Evolutionary conservation across 2,113 vertebrate genomes (phyloP), one percentile per base, ranked within the genome.

Genomic region (Phalacrocorax aristotelis): DNA sequence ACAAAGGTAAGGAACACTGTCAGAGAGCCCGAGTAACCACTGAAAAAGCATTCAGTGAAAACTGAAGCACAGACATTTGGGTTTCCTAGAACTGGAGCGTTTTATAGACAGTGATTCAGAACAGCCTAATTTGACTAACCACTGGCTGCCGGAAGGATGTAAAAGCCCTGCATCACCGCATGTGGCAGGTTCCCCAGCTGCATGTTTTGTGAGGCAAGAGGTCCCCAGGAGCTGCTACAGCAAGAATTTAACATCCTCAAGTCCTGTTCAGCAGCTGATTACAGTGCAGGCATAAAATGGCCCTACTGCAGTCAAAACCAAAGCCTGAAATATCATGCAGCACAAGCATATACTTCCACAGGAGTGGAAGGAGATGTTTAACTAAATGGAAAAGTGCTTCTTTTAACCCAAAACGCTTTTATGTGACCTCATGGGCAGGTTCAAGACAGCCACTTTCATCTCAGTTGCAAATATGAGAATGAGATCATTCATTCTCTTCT

Each of bases 341-440:
- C 32, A 6, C 2, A 5, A 66, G 21, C 12, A 1, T 5, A 8
- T 1, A 9, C 12, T 15, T 69, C 34, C 44, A 9, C 0, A 58
- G 38, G 13, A 42, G 15, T 0, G 16, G 23, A 13, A 6, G 32
- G 0, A 75, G 27, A 1, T 9, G 44, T 22, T 6, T 14, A 20
- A 25, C 27, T 26, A 13, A 66, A n/a, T 0, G 1, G 9, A n/a
- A 54, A 76, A 21, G 13, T 4, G 32, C 34, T 70, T 17, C 55
- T 84, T 81, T 85, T 29, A 75, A 55, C 21, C 25, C 52, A 18
- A 38, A 78, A 54, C 0, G 2, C 48, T 78, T 91, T 54, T 12
- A 13, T 4, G 4, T 3, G 11, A 25, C 22, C 40, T 42, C 68
- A 38, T 0, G 8, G 38, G 21, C 40, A 26, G 48, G 32, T 30